A percentile compares a stretch with the other conserved stretches of the same genome.
phyloP scores from a whole-genome alignment of 2,888 invertebrate species.

The Ctenicera cuprea region DNA sequence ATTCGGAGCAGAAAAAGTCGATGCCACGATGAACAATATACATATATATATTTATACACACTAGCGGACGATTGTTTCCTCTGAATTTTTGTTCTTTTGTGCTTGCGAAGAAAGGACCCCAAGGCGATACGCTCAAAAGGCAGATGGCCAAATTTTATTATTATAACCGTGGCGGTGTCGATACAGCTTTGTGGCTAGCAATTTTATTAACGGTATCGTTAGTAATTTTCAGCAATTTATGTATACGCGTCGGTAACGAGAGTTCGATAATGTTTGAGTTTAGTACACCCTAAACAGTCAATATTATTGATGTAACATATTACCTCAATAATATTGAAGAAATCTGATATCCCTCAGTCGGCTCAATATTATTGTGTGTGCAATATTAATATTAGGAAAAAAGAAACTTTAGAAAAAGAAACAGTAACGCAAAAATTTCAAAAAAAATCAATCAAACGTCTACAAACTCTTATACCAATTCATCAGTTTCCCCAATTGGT shows the following conservation, averaged over 20 bases:
- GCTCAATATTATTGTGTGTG: too few species aligned
- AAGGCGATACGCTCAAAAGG: constrained; percentile 17
- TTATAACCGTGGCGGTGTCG: not conserved
- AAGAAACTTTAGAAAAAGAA: too few species aligned
- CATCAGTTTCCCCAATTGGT: too few species aligned
- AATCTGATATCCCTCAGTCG: too few species aligned
- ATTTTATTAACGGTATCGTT: constrained; percentile 28
- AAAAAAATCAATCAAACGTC: too few species aligned
- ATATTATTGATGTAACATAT: too few species aligned
- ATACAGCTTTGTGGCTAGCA: constrained; percentile 10
- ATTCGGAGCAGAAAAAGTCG: constrained; percentile 21
- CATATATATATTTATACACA: not conserved
- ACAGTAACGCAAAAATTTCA: too few species aligned
- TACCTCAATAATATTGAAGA: too few species aligned
- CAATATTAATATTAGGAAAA: too few species aligned
- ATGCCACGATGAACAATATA: not conserved
- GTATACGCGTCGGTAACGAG: not conserved
- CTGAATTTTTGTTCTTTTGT: constrained; percentile 20
- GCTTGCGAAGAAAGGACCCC: not conserved
- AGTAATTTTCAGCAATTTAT: constrained; percentile 16
- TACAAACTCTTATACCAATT: too few species aligned
- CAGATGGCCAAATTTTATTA: constrained; percentile 32
- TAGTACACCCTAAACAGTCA: too few species aligned
- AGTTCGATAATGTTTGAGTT: too few species aligned
- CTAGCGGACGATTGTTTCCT: constrained; percentile 11